Evolutionary conservation across 2,888 invertebrate species (phyloP).

Genomic region (Thecophora atra): DNA sequence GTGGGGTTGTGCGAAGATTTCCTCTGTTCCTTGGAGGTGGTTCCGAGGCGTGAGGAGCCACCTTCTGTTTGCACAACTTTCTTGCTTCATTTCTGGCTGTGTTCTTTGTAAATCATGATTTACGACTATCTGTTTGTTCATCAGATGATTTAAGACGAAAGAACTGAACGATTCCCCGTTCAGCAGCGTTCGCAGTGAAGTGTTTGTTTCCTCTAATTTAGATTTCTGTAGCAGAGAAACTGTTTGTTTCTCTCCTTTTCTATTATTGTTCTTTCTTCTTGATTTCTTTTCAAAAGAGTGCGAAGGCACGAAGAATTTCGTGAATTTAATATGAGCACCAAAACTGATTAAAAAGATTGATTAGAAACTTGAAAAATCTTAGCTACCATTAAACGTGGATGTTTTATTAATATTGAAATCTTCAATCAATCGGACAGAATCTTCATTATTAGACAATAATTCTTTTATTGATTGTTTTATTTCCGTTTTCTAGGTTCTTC

Average conservation of each 20-base stretch:
- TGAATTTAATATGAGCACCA: background rate
- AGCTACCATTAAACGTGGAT: too few species aligned
- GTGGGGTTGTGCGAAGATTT: slow-evolving; percentile 4
- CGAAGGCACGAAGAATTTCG: background rate
- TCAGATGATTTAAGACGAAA: slow-evolving; percentile 56
- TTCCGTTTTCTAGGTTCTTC: too few species aligned
- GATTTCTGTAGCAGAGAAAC: background rate
- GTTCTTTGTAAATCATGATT: slow-evolving; percentile 56
- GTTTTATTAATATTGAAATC: too few species aligned
- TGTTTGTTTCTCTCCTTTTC: background rate
- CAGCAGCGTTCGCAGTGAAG: slow-evolving; percentile 2
- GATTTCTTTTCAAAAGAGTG: background rate
- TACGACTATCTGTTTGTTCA: slow-evolving; percentile 54
- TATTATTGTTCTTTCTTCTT: background rate
- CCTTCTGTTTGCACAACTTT: slow-evolving; percentile 44
- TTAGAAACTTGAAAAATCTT: background rate
- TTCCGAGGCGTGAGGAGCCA: background rate
- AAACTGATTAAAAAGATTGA: background rate
- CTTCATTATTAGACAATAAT: too few species aligned
- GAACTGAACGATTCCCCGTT: slow-evolving; percentile 23
- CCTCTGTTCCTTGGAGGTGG: slow-evolving; percentile 1
- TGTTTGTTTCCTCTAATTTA: slow-evolving; percentile 4
- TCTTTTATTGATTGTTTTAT: too few species aligned
- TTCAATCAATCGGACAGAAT: too few species aligned
- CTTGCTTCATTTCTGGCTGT: slow-evolving; percentile 57